Evolutionary conservation across 2,797 vertebrate species (phyloP).

Genomic region (Poeciliopsis turneri): DNA sequence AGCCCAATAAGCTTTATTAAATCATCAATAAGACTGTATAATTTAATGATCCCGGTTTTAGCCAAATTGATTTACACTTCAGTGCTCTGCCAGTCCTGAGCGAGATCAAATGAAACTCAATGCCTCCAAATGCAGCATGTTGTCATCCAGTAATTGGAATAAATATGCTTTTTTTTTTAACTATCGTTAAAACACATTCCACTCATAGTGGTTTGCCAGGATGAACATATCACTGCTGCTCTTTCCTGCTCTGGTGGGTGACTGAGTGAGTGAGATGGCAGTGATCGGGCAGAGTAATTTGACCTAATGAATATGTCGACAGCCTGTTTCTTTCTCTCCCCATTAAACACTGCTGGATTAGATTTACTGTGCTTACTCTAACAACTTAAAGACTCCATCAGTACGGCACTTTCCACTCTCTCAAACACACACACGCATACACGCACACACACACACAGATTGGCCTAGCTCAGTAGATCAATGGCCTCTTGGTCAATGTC

Average conservation of each 20-base stretch:
- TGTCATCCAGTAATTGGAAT: constrained; percentile 67
- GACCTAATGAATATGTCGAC: constrained; percentile 79
- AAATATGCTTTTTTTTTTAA: constrained; percentile 65
- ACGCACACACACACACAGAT: constrained; percentile 35
- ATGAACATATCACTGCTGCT: constrained; percentile 55
- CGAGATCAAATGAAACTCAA: constrained; percentile 65
- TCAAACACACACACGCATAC: constrained; percentile 10
- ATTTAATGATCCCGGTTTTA: constrained; percentile 65
- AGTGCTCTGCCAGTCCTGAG: constrained; percentile 43
- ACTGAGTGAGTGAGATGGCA: constrained; percentile 61
- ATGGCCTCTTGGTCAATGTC: constrained; percentile 77
- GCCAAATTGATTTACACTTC: constrained; percentile 71
- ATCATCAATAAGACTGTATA: constrained; percentile 69
- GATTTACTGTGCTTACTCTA: constrained; percentile 79
- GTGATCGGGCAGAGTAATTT: constrained; percentile 75
- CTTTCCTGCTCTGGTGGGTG: constrained; percentile 35
- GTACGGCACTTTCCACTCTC: constrained; percentile 56
- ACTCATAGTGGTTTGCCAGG: constrained; percentile 40
- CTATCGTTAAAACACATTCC: constrained; percentile 51
- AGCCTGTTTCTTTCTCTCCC: constrained; percentile 72
- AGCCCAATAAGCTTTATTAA: constrained; percentile 60
- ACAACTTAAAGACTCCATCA: constrained; percentile 79
- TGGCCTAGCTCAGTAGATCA: constrained; percentile 76
- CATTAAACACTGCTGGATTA: constrained; percentile 78
- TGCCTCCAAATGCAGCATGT: constrained; percentile 45